Evolutionary conservation across 2,888 invertebrate species (phyloP).

Genomic region (Orchesellides sinensis): DNA sequence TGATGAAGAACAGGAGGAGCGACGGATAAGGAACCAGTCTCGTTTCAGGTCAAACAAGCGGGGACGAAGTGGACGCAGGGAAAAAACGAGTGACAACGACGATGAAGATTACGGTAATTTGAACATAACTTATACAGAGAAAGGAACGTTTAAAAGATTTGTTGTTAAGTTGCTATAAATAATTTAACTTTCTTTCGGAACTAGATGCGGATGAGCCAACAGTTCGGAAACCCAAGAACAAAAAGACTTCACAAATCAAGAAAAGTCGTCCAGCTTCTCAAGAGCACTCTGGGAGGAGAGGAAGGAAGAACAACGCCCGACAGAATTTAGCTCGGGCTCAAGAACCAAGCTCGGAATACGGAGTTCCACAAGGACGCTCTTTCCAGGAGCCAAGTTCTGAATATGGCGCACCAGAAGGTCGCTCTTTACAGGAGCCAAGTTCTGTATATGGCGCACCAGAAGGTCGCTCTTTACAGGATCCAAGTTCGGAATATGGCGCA

Average conservation of each 20-base stretch:
- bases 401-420: too few species aligned
- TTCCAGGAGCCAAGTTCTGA: too few species aligned
- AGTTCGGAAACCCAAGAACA: neutral
- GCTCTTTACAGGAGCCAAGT: too few species aligned
- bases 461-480: too few species aligned
- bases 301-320: neutral
- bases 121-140: neutral
- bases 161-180: neutral
- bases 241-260: neutral
- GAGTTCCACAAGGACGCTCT: neutral
- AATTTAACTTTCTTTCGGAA: constrained; percentile 10
- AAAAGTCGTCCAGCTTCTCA: too few species aligned
- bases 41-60: neutral
- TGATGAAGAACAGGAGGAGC: neutral
- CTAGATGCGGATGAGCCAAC: neutral
- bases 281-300: neutral
- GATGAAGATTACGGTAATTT: neutral
- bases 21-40: neutral
- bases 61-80: neutral
- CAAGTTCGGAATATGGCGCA: too few species aligned
- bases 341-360: neutral
- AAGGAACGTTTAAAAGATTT: constrained; percentile 14
- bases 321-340: neutral
- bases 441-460: too few species aligned
- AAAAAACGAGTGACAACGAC: neutral